Percentiles rank a stretch among this genome's conserved stretches.
Evolutionary conservation across 2,797 vertebrate genomes (phyloP).

Genomic region (Microhierax caerulescens): DNA sequence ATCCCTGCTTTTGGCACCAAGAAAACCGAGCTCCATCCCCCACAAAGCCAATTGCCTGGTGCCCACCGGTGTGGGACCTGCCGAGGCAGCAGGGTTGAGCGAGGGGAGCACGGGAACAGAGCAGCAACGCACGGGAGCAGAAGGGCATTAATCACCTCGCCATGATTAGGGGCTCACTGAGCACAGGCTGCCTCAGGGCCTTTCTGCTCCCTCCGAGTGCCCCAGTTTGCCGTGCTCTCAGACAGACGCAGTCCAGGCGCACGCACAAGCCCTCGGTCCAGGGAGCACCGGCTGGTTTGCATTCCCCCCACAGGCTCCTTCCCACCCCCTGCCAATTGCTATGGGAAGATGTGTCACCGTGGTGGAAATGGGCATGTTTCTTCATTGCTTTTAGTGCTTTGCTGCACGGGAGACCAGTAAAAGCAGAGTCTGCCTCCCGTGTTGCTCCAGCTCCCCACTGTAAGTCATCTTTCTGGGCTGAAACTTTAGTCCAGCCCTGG

Average conservation of each 20-base stretch:
- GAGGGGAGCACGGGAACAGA: neutral
- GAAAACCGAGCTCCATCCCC: fast-evolving
- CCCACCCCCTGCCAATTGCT: neutral
- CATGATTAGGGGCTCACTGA: constrained; percentile 44
- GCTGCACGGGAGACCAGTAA: fast-evolving
- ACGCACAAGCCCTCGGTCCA: neutral
- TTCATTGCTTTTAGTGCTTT: neutral
- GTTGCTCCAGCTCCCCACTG: fast-evolving
- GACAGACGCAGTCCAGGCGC: neutral
- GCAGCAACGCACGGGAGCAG: constrained; percentile 28
- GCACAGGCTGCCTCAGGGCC: constrained; percentile 39
- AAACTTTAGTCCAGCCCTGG: neutral
- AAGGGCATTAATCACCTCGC: constrained; percentile 63
- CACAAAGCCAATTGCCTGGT: neutral
- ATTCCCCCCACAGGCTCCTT: neutral
- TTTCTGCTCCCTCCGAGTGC: constrained; percentile 49
- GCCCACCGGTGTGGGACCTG: neutral
- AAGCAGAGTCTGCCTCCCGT: neutral
- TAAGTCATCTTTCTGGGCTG: neutral
- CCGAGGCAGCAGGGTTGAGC: neutral
- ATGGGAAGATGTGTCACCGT: neutral
- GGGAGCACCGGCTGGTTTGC: neutral
- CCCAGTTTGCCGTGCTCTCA: neutral
- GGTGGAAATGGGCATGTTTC: neutral
- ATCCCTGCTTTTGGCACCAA: neutral